Evolutionary conservation across 2,888 invertebrate species (phyloP), one percentile per base, ranked within the genome.

Genomic region (Axea sp.): DNA sequence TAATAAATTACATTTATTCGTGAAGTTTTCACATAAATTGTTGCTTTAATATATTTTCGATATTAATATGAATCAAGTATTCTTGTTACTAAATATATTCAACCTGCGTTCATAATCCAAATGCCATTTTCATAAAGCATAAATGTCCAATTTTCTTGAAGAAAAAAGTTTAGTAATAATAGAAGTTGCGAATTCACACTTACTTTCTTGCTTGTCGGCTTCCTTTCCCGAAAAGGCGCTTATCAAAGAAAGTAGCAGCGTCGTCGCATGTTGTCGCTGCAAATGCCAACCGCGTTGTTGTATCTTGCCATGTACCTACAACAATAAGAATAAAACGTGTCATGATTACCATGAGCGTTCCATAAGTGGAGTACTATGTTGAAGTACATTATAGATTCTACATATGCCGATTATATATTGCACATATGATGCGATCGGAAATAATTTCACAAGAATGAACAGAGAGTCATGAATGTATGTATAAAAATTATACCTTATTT

Each of bases 331-430:
- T 68, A 64, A 71, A 75, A 75, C 60, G 62, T 75, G 71, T 65
- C 55, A 57, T 74, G 75, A 80, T 81, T 80, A 78, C 71, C 79
- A 78, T 80, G 81, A 62, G 55, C 53, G 64, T 17, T 76, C 65
- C 64, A 65, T 74, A 68, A 45, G 39, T 47, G 39, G 26, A 62
- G 57, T 72, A 71, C 72, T 72, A 75, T 76, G 73, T 77, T 78
- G 79, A 81, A 80, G 76, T 77, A 74, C 76, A 81, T 81, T 78
- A 77, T 72, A 72, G 75, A 80, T 81, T 77, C 81, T 55, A 53
- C 53, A 74, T 74, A 76, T 78, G 78, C 69, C 77, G 75, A 59
- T 49, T 51, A 39, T 33, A 9, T 41, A 22, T 12, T 24, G 12
- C 14, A 49, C 11, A 24, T 11, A 8, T 37, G 51, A 59, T 14